These are phyloP conservation scores for Cirrhinus molitorella DNA, from an alignment of 2,797 vertebrate species.

Conservation along the genomic window DNA sequence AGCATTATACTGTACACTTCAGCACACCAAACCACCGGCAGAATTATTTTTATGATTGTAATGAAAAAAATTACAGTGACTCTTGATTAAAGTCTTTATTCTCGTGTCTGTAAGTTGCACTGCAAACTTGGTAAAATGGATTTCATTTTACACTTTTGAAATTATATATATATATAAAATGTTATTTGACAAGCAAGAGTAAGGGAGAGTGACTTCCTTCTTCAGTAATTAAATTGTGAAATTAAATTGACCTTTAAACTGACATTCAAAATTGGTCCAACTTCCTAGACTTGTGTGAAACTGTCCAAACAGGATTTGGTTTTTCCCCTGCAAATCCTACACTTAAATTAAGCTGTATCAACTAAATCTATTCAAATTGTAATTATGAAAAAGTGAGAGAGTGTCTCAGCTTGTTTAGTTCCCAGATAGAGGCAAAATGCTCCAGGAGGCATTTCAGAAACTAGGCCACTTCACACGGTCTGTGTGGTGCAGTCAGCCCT, in stretches of 20 bases:
- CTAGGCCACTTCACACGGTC: conserved; percentile 20
- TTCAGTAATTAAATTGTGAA: not conserved
- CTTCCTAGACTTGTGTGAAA: conserved; percentile 8
- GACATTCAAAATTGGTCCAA: conserved; percentile 15
- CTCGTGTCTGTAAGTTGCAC: not conserved
- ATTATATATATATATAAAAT: conserved; percentile 16
- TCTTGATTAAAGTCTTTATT: not conserved
- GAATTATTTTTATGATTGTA: not conserved
- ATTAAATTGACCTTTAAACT: conserved; percentile 14
- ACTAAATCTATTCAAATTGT: not conserved
- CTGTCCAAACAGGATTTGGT: conserved; percentile 3
- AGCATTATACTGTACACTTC: not conserved
- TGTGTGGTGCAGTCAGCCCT: not conserved
- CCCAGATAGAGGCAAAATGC: not conserved
- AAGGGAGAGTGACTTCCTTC: not conserved
- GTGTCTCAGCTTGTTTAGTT: conserved; percentile 15
- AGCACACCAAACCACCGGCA: not conserved
- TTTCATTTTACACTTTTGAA: not conserved
- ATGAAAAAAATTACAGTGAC: not conserved
- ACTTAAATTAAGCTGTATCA: not conserved
- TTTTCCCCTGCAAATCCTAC: not conserved
- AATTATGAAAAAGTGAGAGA: not conserved
- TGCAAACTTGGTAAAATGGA: not conserved
- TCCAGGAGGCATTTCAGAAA: conserved; percentile 33
- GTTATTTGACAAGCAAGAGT: not conserved